Evolutionary conservation across 2,113 vertebrate genomes (phyloP).

Genomic region (Nansenia antarctica): DNA sequence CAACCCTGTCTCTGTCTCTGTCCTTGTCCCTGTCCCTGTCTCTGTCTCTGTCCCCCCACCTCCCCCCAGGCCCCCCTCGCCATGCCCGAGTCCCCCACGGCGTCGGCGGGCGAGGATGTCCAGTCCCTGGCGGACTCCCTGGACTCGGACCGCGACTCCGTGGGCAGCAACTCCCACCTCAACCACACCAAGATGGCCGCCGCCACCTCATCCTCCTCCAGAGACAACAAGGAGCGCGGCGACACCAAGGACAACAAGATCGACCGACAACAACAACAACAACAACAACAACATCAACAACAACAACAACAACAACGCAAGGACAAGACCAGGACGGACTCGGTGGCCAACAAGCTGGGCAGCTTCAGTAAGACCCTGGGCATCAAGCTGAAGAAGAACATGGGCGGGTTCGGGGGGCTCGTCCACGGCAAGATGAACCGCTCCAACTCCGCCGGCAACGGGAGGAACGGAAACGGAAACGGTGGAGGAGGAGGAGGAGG

Average conservation of each 20-base stretch:
- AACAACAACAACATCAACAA: slow-evolving; percentile 61
- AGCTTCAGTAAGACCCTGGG: slow-evolving; percentile 97
- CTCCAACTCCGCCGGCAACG: slow-evolving; percentile 76
- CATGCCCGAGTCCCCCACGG: slow-evolving; percentile 97
- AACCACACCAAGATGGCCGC: slow-evolving; percentile 89
- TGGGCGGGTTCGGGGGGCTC: slow-evolving; percentile 95
- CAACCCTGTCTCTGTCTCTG: too few relatives aligned
- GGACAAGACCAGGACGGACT: slow-evolving; percentile 92
- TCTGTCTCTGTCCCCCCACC: too few relatives aligned
- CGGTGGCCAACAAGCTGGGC: slow-evolving; percentile 97
- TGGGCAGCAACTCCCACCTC: slow-evolving; percentile 96
- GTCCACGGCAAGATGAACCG: slow-evolving; percentile 95
- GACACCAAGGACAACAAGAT: background rate
- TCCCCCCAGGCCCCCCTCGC: slow-evolving; percentile 92
- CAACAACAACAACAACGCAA: slow-evolving; percentile 95
- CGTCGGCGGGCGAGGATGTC: slow-evolving; percentile 94
- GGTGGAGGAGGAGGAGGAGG: background rate
- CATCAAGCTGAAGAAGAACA: slow-evolving; percentile 98
- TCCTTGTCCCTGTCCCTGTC: too few relatives aligned
- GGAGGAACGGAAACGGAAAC: slow-evolving; percentile 39
- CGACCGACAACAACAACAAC: slow-evolving; percentile 69
- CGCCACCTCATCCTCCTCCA: slow-evolving; percentile 26
- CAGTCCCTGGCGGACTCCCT: slow-evolving; percentile 96
- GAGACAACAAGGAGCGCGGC: slow-evolving; percentile 83
- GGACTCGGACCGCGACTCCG: slow-evolving; percentile 95